These are phyloP conservation scores for Idris sp. DNA, from an alignment of 1,140 invertebrate species.

Conservation along the genomic window DNA sequence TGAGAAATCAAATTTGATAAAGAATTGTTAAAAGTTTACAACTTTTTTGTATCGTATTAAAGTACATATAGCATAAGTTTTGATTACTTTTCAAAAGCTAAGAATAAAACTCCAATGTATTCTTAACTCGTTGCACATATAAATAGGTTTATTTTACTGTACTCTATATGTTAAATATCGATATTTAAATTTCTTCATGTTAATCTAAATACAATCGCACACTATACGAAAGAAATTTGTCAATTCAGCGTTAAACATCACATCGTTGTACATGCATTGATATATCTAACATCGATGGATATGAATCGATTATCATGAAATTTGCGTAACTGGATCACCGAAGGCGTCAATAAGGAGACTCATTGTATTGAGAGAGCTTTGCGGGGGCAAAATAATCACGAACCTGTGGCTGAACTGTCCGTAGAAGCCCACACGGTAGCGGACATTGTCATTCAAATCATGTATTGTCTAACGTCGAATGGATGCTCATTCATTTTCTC, in stretches of 20 bases:
- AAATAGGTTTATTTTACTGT: slow-evolving; percentile 28
- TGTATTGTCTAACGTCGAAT: slow-evolving; percentile 71
- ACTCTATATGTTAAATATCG: slow-evolving; percentile 34
- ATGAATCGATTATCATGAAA: slow-evolving; percentile 59
- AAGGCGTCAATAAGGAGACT: slow-evolving; percentile 57
- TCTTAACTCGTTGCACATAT: slow-evolving; percentile 20
- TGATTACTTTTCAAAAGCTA: too few relatives aligned
- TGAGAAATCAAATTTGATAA: too few relatives aligned
- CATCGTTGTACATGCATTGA: slow-evolving; percentile 52
- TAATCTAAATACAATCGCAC: slow-evolving; percentile 55
- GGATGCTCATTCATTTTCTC: slow-evolving; percentile 74
- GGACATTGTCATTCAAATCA: slow-evolving; percentile 78
- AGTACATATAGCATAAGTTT: too few relatives aligned
- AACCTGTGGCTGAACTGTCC: slow-evolving; percentile 41
- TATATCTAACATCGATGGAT: slow-evolving; percentile 50
- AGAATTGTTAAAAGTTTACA: too few relatives aligned
- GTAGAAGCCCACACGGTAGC: slow-evolving; percentile 77
- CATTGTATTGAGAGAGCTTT: slow-evolving; percentile 52
- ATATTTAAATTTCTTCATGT: slow-evolving; percentile 46
- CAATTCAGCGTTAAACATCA: slow-evolving; percentile 54
- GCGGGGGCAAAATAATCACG: slow-evolving; percentile 56
- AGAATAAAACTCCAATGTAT: too few relatives aligned
- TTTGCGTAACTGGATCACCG: slow-evolving; percentile 60
- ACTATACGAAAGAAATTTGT: slow-evolving; percentile 47
- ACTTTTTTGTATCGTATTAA: too few relatives aligned